These are phyloP conservation scores for Antigone vipio DNA, from an alignment of 2,113 vertebrate species.

Conservation along the genomic window DNA sequence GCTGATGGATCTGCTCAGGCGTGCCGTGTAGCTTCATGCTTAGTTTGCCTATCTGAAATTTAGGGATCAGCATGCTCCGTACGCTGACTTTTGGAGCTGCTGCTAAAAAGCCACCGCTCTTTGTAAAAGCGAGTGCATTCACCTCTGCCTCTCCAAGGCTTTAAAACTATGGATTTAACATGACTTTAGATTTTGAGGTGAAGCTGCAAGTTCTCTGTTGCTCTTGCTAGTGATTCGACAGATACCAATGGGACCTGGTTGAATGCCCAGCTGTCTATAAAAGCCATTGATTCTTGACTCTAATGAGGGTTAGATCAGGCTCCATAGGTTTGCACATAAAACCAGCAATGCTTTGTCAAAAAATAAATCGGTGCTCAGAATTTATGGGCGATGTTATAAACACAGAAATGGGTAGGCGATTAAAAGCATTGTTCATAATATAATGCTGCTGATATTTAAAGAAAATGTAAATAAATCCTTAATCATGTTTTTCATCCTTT, in stretches of 20 bases:
- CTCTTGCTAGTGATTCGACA: background rate
- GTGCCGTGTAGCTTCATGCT: fast-evolving
- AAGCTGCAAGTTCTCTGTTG: background rate
- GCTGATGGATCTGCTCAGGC: background rate
- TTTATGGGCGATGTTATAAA: background rate
- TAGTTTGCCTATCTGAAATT: background rate
- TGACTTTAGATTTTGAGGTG: background rate
- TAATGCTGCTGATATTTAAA: background rate
- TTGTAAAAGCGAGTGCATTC: background rate
- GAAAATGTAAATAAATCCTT: constrained; percentile 56
- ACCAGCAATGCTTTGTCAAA: background rate
- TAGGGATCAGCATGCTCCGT: background rate
- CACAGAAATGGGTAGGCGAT: background rate
- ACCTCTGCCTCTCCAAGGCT: background rate
- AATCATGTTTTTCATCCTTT: constrained; percentile 2
- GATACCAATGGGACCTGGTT: background rate
- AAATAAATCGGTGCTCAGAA: background rate
- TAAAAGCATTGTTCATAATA: background rate
- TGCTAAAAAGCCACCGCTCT: background rate
- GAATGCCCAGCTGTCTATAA: background rate
- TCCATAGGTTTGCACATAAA: background rate
- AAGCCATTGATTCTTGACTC: background rate
- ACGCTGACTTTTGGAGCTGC: background rate
- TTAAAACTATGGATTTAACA: background rate
- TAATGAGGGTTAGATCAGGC: background rate